Conservation (phyloP, 2,113 vertebrate genomes). For the Todiramphus saurophagus region DNA sequence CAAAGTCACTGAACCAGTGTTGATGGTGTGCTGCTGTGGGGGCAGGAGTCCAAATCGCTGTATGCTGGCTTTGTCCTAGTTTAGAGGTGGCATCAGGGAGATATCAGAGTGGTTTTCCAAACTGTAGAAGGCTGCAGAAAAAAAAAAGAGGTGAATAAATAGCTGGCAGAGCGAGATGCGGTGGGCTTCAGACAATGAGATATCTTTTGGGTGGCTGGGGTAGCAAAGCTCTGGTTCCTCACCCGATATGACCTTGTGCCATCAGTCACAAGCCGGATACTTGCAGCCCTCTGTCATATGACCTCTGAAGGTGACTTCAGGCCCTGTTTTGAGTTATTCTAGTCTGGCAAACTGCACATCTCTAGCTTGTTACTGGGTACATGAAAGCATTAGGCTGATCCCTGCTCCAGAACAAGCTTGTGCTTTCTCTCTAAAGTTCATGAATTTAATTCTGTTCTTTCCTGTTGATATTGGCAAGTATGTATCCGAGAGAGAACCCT, state of each 20-base stretch:
- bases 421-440: conserved; percentile 27
- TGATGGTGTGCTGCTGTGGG: neutral
- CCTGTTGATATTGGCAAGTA: conserved; percentile 62
- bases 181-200: too few species aligned
- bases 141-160: neutral
- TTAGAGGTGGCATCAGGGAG: neutral
- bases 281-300: neutral
- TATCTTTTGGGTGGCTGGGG: neutral
- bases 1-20: neutral
- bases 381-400: neutral
- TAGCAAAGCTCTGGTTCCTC: neutral
- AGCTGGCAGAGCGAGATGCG: neutral
- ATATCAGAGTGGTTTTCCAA: neutral
- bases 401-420: neutral
- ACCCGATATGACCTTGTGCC: neutral
- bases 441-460: conserved; percentile 46
- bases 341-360: neutral
- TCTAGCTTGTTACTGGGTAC: neutral
- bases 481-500: conserved; percentile 45
- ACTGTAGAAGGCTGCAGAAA: neutral
- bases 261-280: neutral
- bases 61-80: neutral
- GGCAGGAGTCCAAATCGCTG: neutral
- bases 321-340: neutral
- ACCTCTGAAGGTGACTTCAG: neutral